These are phyloP conservation scores for Hypotaenidia okinawae DNA, from an alignment of 2,797 vertebrate species.

Conservation along the genomic window DNA sequence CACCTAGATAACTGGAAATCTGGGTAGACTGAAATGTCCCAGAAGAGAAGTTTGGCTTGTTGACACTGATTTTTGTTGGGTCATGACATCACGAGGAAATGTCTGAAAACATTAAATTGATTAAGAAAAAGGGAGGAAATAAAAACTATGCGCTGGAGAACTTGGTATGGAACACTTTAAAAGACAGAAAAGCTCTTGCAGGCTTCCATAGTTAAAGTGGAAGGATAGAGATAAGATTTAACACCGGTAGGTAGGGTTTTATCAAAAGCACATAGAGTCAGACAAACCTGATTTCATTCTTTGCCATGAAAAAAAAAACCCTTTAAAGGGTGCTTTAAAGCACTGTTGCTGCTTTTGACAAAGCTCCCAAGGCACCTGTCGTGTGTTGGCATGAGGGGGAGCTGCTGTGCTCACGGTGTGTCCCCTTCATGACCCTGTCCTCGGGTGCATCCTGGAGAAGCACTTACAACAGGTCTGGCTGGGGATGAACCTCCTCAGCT, in stretches of 20 bases:
- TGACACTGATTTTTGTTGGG: neutral
- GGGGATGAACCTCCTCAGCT: neutral
- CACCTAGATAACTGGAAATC: neutral
- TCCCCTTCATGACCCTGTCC: neutral
- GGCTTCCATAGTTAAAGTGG: neutral
- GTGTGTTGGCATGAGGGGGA: rapidly evolving
- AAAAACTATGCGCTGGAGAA: neutral
- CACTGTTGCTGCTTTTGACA: neutral
- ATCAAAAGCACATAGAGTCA: neutral
- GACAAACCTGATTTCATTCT: neutral
- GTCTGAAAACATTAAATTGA: neutral
- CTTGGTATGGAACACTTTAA: neutral
- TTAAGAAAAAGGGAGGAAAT: neutral
- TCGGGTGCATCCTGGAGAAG: neutral
- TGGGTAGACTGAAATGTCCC: neutral
- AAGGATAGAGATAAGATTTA: neutral
- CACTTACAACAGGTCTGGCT: neutral
- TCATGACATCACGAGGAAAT: neutral
- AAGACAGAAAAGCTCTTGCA: neutral
- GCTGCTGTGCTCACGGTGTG: neutral
- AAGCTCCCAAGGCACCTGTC: neutral
- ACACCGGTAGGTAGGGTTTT: neutral
- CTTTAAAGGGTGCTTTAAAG: neutral
- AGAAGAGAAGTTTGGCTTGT: neutral
- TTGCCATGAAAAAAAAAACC: neutral